Evolutionary conservation across 2,113 vertebrate genomes (phyloP).

Genomic region (Pollachius pollachius): DNA sequence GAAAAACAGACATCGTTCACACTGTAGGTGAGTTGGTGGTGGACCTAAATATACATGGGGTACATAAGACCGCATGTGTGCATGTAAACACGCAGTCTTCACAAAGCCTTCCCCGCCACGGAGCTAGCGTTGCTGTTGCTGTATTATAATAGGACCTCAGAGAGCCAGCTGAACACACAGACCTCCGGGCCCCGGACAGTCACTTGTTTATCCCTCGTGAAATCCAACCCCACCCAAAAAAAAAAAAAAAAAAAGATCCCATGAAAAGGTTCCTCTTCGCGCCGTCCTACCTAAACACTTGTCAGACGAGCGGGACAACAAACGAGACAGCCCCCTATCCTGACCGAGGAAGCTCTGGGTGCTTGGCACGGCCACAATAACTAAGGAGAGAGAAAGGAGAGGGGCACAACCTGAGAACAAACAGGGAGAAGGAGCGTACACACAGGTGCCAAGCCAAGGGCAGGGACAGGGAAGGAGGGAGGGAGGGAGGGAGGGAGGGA

Average conservation of each 20-base stretch:
- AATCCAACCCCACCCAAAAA: background rate
- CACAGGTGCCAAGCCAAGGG: conserved; percentile 46
- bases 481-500: background rate
- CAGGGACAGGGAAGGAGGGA: background rate
- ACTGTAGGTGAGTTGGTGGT: conserved; percentile 12
- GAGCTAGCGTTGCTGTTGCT: conserved; percentile 19
- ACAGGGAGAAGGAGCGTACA: conserved; percentile 6
- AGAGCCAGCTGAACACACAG: conserved; percentile 55
- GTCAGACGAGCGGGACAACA: background rate
- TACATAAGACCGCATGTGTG: too few relatives aligned
- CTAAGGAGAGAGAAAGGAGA: conserved; percentile 23
- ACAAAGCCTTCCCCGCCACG: too few relatives aligned
- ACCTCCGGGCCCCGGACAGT: conserved; percentile 40
- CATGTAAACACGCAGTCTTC: too few relatives aligned
- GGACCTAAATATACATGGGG: too few relatives aligned
- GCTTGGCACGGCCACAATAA: conserved; percentile 38
- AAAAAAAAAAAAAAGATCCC: conserved; percentile 22
- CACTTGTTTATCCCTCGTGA: conserved; percentile 37
- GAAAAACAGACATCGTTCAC: conserved; percentile 73
- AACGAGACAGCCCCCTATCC: background rate
- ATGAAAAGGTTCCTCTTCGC: conserved; percentile 13
- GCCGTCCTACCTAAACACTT: conserved; percentile 8
- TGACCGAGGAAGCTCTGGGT: conserved; percentile 2
- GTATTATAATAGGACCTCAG: conserved; percentile 51
- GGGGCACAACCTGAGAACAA: conserved; percentile 15